Conservation (phyloP, 2,888 invertebrate genomes). For the Mylabris sibirica region DNA sequence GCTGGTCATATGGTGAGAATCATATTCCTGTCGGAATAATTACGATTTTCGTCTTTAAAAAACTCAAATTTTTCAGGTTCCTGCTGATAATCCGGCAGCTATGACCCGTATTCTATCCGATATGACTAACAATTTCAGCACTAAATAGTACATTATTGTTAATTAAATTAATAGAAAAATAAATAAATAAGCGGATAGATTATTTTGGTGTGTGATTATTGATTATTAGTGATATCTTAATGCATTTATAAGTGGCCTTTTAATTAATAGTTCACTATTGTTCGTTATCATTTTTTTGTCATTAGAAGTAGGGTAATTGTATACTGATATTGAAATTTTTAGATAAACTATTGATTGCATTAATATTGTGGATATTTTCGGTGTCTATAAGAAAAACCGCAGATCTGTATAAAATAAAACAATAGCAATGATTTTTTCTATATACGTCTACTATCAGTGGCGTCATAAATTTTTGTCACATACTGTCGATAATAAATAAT, state of each 20-base stretch:
- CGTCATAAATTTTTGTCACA: conserved; percentile 1
- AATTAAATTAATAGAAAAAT: background rate
- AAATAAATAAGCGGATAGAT: background rate
- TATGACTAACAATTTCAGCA: conserved; percentile 36
- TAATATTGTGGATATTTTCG: background rate
- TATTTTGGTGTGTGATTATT: no score
- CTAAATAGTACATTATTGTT: background rate
- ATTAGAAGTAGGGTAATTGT: background rate
- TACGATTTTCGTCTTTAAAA: background rate
- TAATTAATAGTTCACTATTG: no score
- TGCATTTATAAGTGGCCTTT: no score
- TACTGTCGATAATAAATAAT: background rate
- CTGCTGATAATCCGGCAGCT: conserved; percentile 25
- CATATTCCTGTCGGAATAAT: background rate
- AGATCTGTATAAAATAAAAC: background rate
- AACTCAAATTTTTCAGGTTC: conserved; percentile 17
- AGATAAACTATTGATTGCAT: no score
- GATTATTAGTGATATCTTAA: background rate
- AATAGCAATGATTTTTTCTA: background rate
- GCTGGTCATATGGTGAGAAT: conserved; percentile 79
- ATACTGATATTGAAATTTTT: no score
- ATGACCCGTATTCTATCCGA: conserved; percentile 28
- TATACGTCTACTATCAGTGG: background rate
- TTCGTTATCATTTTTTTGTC: no score
- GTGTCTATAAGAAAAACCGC: background rate